Evolutionary conservation across 2,888 invertebrate genomes (phyloP).

Genomic region (Serripes groenlandicus): DNA sequence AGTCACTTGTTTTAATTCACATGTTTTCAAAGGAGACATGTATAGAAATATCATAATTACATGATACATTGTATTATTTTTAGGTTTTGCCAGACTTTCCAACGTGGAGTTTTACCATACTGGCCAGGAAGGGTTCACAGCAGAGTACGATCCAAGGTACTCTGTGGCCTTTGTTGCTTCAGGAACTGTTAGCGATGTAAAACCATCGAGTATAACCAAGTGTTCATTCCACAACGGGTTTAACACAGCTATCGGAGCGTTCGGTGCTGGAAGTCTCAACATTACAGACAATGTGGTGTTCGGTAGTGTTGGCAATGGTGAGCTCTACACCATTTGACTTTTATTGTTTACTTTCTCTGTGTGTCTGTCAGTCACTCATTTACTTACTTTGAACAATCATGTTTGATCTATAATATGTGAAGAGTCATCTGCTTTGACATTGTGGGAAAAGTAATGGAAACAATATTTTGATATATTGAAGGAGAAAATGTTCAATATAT

Average conservation of each 20-base stretch:
- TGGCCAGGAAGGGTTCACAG: slow-evolving; percentile 81
- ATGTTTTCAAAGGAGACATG: too few species aligned
- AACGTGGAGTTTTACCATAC: slow-evolving; percentile 82
- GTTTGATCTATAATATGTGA: too few species aligned
- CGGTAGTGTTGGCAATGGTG: slow-evolving; percentile 79
- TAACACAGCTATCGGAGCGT: slow-evolving; percentile 81
- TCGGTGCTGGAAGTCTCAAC: slow-evolving; percentile 72
- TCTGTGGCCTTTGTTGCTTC: slow-evolving; percentile 78
- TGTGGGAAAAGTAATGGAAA: too few species aligned
- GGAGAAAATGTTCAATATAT: too few species aligned
- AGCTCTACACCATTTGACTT: slow-evolving; percentile 31
- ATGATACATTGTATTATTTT: too few species aligned
- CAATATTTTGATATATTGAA: too few species aligned
- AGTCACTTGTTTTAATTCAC: too few species aligned
- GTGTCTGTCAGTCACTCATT: too few species aligned
- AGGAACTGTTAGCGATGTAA: slow-evolving; percentile 69
- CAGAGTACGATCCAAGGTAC: slow-evolving; percentile 79
- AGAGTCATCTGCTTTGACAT: too few species aligned
- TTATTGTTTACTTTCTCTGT: too few species aligned
- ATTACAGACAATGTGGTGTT: slow-evolving; percentile 81
- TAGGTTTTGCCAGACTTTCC: slow-evolving; percentile 80
- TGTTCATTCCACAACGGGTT: slow-evolving; percentile 81
- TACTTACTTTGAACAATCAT: too few species aligned
- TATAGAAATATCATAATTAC: too few species aligned
- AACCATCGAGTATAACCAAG: slow-evolving; percentile 77